Conservation (phyloP, 2,888 invertebrate genomes). For the Ophonus ardosiacus region DNA sequence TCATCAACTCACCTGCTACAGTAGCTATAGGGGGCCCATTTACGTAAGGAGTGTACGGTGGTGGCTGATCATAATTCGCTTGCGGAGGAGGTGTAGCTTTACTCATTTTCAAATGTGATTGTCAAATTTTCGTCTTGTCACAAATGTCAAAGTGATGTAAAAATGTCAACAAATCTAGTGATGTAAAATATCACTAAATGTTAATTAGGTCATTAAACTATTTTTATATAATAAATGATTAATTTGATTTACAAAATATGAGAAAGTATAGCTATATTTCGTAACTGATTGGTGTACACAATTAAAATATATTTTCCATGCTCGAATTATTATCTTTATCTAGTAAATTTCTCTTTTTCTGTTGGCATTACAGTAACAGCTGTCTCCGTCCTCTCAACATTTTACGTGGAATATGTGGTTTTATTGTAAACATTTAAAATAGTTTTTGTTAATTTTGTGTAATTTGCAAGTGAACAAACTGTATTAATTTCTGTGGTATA, state of each 20-base stretch:
- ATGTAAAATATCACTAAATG: constrained; percentile 2
- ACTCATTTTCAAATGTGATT: constrained; percentile 39
- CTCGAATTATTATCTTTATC: background rate
- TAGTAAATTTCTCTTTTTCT: constrained; percentile 39
- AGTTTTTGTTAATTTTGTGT: constrained; percentile 51
- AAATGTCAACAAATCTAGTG: constrained; percentile 27
- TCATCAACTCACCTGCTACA: constrained; percentile 22
- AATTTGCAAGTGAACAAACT: constrained; percentile 23
- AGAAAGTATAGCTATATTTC: constrained; percentile 25
- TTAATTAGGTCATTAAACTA: constrained; percentile 18
- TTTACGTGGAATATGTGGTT: constrained; percentile 63
- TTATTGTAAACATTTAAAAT: constrained; percentile 62
- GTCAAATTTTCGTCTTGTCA: constrained; percentile 12
- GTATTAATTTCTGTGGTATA: constrained; percentile 32
- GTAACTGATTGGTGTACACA: constrained; percentile 30
- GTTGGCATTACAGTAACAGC: constrained; percentile 60
- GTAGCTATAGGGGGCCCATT: background rate
- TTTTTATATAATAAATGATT: constrained; percentile 6
- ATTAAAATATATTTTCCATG: constrained; percentile 21
- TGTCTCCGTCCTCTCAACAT: constrained; percentile 61
- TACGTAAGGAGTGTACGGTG: constrained; percentile 63
- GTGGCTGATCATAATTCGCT: constrained; percentile 63
- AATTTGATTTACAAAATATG: constrained; percentile 10
- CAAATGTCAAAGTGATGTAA: constrained; percentile 47
- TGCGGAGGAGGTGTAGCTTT: background rate